Base-by-base conservation (phyloP, 2,888 invertebrate genomes). In the Aspidiotus destructor region DNA sequence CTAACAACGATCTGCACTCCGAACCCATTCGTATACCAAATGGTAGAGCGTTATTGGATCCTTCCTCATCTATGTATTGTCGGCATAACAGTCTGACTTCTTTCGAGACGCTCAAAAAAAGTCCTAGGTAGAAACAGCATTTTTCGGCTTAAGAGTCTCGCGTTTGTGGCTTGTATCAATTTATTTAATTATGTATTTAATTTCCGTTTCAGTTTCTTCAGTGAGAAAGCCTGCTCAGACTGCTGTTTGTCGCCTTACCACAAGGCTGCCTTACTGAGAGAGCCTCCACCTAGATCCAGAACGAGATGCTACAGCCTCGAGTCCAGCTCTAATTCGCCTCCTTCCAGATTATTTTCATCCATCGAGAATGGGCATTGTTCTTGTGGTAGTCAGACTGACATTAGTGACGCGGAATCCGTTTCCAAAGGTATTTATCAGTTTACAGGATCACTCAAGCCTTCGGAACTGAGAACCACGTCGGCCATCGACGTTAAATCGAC, bases 351-450 rank as follows among this genome's bases (percentile, higher is more conserved):
- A 15, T 76, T 17, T 76, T 86, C 64, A 85, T 85, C 74, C 81
- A 85, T 62, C 82, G 85, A 76, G 80, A 85, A 74, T 78, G 84
- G 73, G 68, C 85, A 85, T 73, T 84, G 86, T 74, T 85, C 86
- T 72, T 87, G 86, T 74, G 85, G 86, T 72, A 88, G 87, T 76
- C 87, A 87, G 76, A 86, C 85, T 11, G 88, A 88, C 73, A 65
- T 72, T 41, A 72, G 71, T 48, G 71, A 71, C 64, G 71, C 69
- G 41, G 71, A 71, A 15, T 70, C 71, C 7, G 60, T 67, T 10
- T 15, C 70, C 11, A 70, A 57, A 15, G 70, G 67, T 58, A 53
- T 16, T 28, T 52, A 15, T 10, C 17, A 16, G 8, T 54, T 13
- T 54, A 54, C n/a, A n/a, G n/a, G n/a, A n/a, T n/a, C n/a, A 41